Base-by-base conservation (phyloP, 2,113 vertebrate species). In the Ictidomys tridecemlineatus region DNA sequence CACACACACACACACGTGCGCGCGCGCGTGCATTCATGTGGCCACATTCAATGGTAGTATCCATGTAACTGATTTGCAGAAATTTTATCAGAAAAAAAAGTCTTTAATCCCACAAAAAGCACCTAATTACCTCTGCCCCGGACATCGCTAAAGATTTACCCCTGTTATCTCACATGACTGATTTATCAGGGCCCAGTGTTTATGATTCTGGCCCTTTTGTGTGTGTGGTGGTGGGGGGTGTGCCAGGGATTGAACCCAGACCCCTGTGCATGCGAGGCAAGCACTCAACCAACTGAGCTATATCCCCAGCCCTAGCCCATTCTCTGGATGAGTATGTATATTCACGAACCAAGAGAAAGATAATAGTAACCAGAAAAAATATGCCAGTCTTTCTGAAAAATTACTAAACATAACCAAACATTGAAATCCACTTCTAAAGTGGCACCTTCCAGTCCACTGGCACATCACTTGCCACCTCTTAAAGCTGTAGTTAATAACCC, bases 401-500 rank as follows among this genome's bases (percentile, higher is more conserved):
- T 6, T 65, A 30, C 51, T 93, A 56, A 89, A 79, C 18, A 53
- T 96, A 9, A 92, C 11, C n/a, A 8, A 92, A 80, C 53, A 83
- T 8, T 86, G 42, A 91, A 95, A 74, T 78, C 42, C 13, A 37
- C 9, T 79, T 76, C 70, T 79, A 20, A 87, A 88, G 14, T 82
- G 82, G 76, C 11, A 84, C 24, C 16, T 73, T 80, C 53, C 26
- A 53, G 48, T 56, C 34, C 24, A 45, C 2, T 5, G 42, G 16
- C 8, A 61, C 8, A 2, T 87, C 72, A 83, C 17, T 76, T 34
- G 70, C 8, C n/a, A 48, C 2, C 6, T 90, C 58, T 80, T 89
- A 83, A 87, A 93, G 7, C 74, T 61, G 76, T 69, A 80, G 30
- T 92, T 96, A 96, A 89, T 86, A 34, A 84, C 42, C 20, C 74